Percentiles rank a stretch among this genome's conserved stretches.
phyloP scores from a whole-genome alignment of 2,888 invertebrate genomes.

The Pemphredon lugubris region DNA sequence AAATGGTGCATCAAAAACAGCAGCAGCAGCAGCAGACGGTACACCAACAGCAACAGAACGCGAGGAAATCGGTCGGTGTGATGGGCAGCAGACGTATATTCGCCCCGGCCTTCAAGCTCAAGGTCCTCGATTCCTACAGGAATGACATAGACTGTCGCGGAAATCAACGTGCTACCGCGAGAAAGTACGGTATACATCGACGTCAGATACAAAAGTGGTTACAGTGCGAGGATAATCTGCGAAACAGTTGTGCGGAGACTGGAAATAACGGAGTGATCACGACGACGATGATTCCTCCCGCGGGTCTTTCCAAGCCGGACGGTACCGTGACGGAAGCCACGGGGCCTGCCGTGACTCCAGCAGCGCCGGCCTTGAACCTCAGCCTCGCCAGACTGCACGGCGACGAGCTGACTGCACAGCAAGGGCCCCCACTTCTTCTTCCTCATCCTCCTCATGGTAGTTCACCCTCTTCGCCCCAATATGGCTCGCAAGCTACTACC shows the following conservation, averaged over 20 bases:
- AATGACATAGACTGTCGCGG: slow-evolving; percentile 93
- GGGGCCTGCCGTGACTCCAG: slow-evolving; percentile 70
- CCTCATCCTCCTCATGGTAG: slow-evolving; percentile 66
- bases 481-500: slow-evolving; percentile 71
- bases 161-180: slow-evolving; percentile 93
- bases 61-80: slow-evolving; percentile 75
- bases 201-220: slow-evolving; percentile 96
- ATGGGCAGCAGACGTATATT: slow-evolving; percentile 94
- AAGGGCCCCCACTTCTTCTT: slow-evolving; percentile 69
- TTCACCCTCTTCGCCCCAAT: slow-evolving; percentile 82
- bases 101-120: slow-evolving; percentile 93
- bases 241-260: slow-evolving; percentile 86
- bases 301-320: slow-evolving; percentile 56
- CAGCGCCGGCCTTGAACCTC: slow-evolving; percentile 81
- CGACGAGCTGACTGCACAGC: slow-evolving; percentile 75
- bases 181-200: slow-evolving; percentile 94
- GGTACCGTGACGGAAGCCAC: slow-evolving; percentile 58
- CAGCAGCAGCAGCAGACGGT: slow-evolving; percentile 66
- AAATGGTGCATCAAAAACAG: slow-evolving; percentile 71
- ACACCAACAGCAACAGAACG: slow-evolving; percentile 70
- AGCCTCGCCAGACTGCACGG: slow-evolving; percentile 81
- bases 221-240: slow-evolving; percentile 90
- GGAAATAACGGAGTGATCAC: slow-evolving; percentile 43
- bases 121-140: slow-evolving; percentile 93
- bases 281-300: slow-evolving; percentile 46